Base-by-base conservation (phyloP, 1,140 invertebrate species). In the Telenomus remus region DNA sequence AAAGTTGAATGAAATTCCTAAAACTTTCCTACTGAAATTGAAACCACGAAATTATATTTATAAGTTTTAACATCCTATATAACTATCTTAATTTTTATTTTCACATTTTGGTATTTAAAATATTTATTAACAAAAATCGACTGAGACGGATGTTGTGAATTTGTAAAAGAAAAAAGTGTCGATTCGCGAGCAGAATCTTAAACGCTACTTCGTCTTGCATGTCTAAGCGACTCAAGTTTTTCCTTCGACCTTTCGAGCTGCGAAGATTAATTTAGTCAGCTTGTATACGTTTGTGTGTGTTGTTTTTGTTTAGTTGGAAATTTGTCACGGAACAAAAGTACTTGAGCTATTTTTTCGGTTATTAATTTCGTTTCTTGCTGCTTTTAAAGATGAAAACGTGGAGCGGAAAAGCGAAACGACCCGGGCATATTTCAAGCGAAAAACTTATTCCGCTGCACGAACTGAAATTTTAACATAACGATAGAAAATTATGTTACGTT, bases 401-500 rank as follows among this genome's bases (percentile, higher is more conserved):
- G 10, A 4, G n/a, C 46, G 15, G 16, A n/a, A 34, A 1, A 39
- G n/a, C 0, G 13, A 50, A 50, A 35, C 3, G 9, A 9, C 12
- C 12, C 9, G 14, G n/a, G 4, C 34, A 54, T 54, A 54, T 42
- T 43, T 54, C 51, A 43, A 10, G 27, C 9, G 37, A 16, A 14
- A 57, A 39, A n/a, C 37, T 9, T 48, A 48, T 37, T 16, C 27
- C 9, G 14, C 11, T 47, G 39, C 16, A 59, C 11, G 19, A 60
- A 0, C 37, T 10, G 4, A 61, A 60, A 61, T 33, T 51, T 50
- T 39, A 50, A 34, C 57, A 51, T 51, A 61, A 61, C 27, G 48
- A 44, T 51, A 61, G 47, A 54, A 43, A 64, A 64, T 64, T 16
- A 44, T 53, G 50, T 54, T 37, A 64, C 33, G 54, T 64, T 64